Evolutionary conservation across 2,888 invertebrate species (phyloP).

Genomic region (Lamellibrachia satsuma): DNA sequence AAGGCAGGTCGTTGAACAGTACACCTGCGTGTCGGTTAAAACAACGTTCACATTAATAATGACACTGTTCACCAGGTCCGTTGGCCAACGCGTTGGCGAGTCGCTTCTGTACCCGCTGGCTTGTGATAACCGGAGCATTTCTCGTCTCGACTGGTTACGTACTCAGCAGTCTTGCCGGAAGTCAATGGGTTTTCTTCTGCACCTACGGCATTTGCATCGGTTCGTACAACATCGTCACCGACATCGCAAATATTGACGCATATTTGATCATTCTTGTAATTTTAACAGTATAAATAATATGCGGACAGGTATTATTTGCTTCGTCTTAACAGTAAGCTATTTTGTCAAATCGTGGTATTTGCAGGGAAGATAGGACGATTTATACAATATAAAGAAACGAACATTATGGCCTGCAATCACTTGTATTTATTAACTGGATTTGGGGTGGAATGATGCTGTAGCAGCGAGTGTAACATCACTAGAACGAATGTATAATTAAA

Average conservation of each 20-base stretch:
- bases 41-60: too few relatives aligned
- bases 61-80: neutral
- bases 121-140: neutral
- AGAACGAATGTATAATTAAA: too few relatives aligned
- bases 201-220: neutral
- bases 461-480: neutral
- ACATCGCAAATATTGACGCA: neutral
- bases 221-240: neutral
- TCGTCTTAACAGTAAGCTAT: too few relatives aligned
- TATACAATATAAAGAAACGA: too few relatives aligned
- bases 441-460: neutral
- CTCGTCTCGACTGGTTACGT: neutral
- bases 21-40: too few relatives aligned
- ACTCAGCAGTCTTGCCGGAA: neutral
- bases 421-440: too few relatives aligned
- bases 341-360: too few relatives aligned
- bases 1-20: too few relatives aligned
- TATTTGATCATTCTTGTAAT: neutral
- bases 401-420: too few relatives aligned
- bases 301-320: too few relatives aligned
- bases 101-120: neutral
- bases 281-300: neutral
- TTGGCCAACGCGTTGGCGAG: neutral
- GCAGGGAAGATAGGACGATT: too few relatives aligned
- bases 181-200: neutral